Conservation (phyloP, 2,797 vertebrate genomes). For the Spheniscus humboldti region DNA sequence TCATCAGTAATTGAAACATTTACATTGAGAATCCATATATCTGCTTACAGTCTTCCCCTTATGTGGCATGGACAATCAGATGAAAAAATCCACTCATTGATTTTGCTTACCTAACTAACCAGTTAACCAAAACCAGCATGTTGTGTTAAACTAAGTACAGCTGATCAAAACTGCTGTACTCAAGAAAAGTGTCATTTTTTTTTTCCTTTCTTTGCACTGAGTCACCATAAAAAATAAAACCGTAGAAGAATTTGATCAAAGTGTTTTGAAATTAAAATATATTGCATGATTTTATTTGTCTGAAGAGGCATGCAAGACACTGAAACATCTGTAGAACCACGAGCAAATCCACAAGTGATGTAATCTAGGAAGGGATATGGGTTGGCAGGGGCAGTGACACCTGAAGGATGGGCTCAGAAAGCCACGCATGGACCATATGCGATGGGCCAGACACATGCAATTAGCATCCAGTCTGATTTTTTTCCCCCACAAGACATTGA, state of each 20-base stretch:
- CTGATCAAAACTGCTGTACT: neutral
- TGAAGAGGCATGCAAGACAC: neutral
- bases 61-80: neutral
- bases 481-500: neutral
- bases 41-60: neutral
- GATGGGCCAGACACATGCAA: neutral
- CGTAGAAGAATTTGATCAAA: neutral
- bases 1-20: neutral
- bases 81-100: neutral
- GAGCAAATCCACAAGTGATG: neutral
- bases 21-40: neutral
- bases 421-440: fast-evolving
- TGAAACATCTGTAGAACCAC: neutral
- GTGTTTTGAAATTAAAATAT: neutral
- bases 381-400: neutral
- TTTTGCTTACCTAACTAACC: neutral
- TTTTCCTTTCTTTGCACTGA: neutral
- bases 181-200: neutral
- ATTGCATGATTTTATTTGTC: neutral
- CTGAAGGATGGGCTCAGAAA: neutral
- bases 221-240: neutral
- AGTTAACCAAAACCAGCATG: neutral
- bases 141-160: neutral
- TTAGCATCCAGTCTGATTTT: neutral
- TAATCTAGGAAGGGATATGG: neutral